These are phyloP conservation scores for Ophiothrix spiculata DNA, from an alignment of 35 echinoderm and acorn worm genomes.

Conservation along the genomic window DNA sequence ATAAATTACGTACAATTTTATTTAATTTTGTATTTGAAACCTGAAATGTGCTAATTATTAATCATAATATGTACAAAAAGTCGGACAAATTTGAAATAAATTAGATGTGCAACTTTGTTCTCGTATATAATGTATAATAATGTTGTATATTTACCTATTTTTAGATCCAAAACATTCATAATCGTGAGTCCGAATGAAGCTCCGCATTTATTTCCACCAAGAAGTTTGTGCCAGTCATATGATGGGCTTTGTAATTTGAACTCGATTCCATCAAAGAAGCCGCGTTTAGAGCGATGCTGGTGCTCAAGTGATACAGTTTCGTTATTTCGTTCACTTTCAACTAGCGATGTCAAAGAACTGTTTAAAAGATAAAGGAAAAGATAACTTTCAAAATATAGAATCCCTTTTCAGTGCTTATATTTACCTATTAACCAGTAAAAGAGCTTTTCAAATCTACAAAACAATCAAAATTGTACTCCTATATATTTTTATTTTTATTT, in stretches of 20 bases:
- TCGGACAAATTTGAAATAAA: background rate
- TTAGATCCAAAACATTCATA: background rate
- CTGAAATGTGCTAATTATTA: no score
- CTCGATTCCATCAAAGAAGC: background rate
- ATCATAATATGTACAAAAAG: background rate
- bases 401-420: no score
- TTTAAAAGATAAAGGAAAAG: no score
- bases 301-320: background rate
- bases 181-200: constrained; percentile 14
- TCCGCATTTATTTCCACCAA: background rate
- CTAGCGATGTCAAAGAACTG: no score
- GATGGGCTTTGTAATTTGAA: constrained; percentile 15
- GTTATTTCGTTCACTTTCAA: background rate
- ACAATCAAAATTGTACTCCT: no score
- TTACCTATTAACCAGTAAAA: no score
- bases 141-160: constrained; percentile 1
- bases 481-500: no score
- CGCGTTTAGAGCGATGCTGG: background rate
- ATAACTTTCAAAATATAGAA: no score
- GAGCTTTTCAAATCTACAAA: no score
- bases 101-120: background rate
- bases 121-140: background rate
- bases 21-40: no score
- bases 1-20: no score
- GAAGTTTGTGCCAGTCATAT: background rate